phyloP scores from a whole-genome alignment of 2,797 vertebrate genomes.

The Fistularia tabacaria region DNA sequence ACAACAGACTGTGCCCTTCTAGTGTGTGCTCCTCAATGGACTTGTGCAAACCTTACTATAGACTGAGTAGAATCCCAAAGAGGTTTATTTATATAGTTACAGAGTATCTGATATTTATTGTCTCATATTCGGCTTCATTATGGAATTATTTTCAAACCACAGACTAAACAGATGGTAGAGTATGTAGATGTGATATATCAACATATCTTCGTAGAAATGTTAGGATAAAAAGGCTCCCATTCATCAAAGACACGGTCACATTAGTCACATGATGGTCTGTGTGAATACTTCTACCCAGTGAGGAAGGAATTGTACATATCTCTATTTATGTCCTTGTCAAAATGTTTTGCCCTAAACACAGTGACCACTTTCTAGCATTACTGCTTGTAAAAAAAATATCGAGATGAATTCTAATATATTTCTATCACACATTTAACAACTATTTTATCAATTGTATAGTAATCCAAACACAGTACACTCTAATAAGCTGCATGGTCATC shows the following conservation, averaged over 20 bases:
- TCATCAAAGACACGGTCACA: constrained; percentile 8
- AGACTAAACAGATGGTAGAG: constrained; percentile 26
- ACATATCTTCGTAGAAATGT: constrained; percentile 27
- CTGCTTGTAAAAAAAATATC: background rate
- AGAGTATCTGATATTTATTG: constrained; percentile 64
- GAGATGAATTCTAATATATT: no score
- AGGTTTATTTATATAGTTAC: constrained; percentile 68
- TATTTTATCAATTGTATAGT: no score
- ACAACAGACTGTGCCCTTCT: constrained; percentile 68
- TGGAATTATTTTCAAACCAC: constrained; percentile 50
- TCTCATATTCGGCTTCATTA: constrained; percentile 54
- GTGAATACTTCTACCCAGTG: background rate
- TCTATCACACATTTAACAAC: no score
- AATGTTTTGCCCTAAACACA: constrained; percentile 12
- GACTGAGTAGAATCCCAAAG: constrained; percentile 64
- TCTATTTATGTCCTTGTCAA: constrained; percentile 1
- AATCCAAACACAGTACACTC: constrained; percentile 3
- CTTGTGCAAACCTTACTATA: constrained; percentile 64
- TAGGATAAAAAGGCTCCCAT: constrained; percentile 16
- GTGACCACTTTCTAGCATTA: background rate
- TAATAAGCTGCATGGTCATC: constrained; percentile 15
- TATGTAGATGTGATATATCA: constrained; percentile 25
- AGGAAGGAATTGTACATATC: background rate
- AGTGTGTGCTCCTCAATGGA: constrained; percentile 74
- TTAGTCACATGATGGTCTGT: background rate